Conservation (phyloP, 2,113 vertebrate genomes). For the Rhinichthys klamathensis region DNA sequence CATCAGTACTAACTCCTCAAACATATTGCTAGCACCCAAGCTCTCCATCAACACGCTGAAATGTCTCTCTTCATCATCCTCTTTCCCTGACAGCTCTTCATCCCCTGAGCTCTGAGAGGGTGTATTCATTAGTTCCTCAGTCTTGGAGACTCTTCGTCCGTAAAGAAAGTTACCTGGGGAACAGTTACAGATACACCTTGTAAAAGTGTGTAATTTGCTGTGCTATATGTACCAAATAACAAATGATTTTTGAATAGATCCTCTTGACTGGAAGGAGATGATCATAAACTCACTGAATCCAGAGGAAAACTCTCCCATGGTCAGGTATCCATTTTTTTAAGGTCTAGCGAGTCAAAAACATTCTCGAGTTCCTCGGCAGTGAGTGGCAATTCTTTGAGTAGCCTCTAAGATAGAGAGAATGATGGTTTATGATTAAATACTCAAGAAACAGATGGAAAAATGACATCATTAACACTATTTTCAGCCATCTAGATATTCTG, state of each 20-base stretch:
- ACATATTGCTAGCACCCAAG: constrained; percentile 83
- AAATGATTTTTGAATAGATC: not conserved
- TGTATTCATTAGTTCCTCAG: constrained; percentile 59
- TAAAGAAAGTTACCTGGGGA: constrained; percentile 84
- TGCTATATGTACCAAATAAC: not conserved
- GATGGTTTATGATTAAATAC: not conserved
- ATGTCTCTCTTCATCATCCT: constrained; percentile 83
- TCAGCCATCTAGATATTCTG: not conserved
- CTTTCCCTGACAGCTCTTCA: constrained; percentile 62
- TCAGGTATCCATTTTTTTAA: constrained; percentile 84
- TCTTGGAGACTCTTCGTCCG: constrained; percentile 72
- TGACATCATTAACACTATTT: not conserved
- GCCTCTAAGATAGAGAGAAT: constrained; percentile 64
- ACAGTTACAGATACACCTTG: not conserved
- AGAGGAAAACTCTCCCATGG: constrained; percentile 84
- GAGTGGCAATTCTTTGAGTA: constrained; percentile 82
- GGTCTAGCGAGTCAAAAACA: constrained; percentile 89
- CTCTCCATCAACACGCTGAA: constrained; percentile 86
- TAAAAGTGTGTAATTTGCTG: not conserved
- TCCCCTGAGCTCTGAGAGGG: constrained; percentile 67
- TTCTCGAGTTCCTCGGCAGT: constrained; percentile 88
- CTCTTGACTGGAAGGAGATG: not conserved
- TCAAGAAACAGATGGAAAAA: not conserved
- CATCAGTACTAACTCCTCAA: constrained; percentile 87
- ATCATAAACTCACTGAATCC: constrained; percentile 85